Base-by-base conservation (phyloP, 2,888 invertebrate genomes). In the Meiosimyza decipiens region DNA sequence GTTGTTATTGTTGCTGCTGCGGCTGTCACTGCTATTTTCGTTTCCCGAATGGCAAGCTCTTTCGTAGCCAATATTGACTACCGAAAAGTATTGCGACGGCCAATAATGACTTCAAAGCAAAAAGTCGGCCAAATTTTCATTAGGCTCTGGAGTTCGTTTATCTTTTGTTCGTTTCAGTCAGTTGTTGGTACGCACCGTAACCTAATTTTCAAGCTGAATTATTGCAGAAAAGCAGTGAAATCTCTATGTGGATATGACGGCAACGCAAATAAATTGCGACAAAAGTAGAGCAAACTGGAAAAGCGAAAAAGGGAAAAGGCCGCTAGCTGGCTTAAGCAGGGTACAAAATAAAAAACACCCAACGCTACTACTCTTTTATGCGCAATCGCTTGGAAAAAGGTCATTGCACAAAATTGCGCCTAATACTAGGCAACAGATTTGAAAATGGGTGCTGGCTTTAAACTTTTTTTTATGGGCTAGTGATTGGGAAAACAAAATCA, bases 301-400 rank as follows among this genome's bases (percentile, higher is more conserved):
- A 28, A 62, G 62, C 16, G 22, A 59, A 13, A 18, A 40, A 62
- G 13, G 15, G 16, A 40, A 62, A 62, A 28, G 40, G 54, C 54
- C 13, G 18, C 54, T 40, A 15, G 62, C 40, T 28, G 60, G 28
- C 33, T 13, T 57, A 12, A n/a, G 52, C 28, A 28, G 28, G 40
- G 40, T 9, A 40, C 6, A 40, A 40, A 40, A 40, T 40, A 9
- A 40, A 40, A 40, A 9, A 6, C 40, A 9, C 40, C 1, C 2
- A 9, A 54, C 16, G n/a, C 50, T 22, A 22, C 51, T 22, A 22
- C 22, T 51, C 6, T n/a, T 9, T 11, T 54, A 13, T 54, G 52
- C 66, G 64, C 80, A 79, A 73, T 80, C 79, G 79, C 73, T 73
- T 75, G 79, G 80, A 79, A 79, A 79, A 79, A 79, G 79, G 79